Base-by-base conservation (phyloP, 2,888 invertebrate species). In the Tetramorium bicarinatum region DNA sequence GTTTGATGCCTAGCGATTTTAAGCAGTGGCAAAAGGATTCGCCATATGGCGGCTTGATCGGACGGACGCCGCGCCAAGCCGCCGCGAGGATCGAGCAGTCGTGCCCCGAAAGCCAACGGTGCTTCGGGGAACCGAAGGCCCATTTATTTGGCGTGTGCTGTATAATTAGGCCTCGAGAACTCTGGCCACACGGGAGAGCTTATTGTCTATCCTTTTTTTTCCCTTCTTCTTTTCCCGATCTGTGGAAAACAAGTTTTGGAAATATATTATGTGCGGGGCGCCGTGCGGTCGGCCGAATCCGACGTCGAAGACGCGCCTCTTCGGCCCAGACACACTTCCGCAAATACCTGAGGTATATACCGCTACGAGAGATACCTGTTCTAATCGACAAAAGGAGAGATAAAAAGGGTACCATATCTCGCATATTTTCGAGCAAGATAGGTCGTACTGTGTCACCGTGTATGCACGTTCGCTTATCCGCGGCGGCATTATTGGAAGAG, bases 111-210 rank as follows among this genome's bases (percentile, higher is more conserved):
- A 87, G 92, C 88, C 90, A 89, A 87, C 90, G 92, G 88, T 91
- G 92, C 82, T 93, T 93, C 93, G 92, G 76, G 87, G 93, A 94
- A 93, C 29, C 84, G 87, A 88, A 89, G 75, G 89, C 90, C 92
- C 92, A 92, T 93, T 93, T 92, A 93, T 93, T 93, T 93, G 93
- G 93, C 93, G 93, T 92, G 92, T 91, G 93, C 93, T 92, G 93
- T 94, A 92, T 94, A 93, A 94, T 94, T 94, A 94, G 92, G 92
- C 91, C 90, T 89, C 83, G 87, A 85, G 83, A 89, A 80, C 84
- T 34, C 29, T 82, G 74, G 83, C 90, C 87, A 85, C 84, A 82
- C 84, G 85, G 85, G 49, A 76, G 81, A 87, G 72, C 86, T 84
- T 79, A 89, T 89, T 86, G 87, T 87, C 79, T 87, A 80, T 89